These are phyloP conservation scores for Andrena marginata DNA, from an alignment of 2,888 invertebrate genomes.

Conservation along the genomic window DNA sequence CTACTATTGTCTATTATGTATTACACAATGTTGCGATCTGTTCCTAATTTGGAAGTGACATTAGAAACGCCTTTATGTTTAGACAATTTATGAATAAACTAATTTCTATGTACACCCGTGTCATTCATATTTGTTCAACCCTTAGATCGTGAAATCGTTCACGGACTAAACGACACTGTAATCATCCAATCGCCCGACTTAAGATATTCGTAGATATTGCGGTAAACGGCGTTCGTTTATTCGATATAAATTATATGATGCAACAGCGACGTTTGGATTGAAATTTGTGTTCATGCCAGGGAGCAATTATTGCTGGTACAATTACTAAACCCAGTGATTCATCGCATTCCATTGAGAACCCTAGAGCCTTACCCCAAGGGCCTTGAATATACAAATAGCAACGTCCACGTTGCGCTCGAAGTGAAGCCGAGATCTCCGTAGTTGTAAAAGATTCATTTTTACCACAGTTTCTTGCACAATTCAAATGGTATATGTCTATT, in stretches of 20 bases:
- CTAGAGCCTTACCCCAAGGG: too few relatives aligned
- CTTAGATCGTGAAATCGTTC: not conserved
- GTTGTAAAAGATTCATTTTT: not conserved
- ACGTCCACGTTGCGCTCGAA: too few relatives aligned
- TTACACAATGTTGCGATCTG: constrained; percentile 1
- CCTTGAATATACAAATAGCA: too few relatives aligned
- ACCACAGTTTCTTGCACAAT: not conserved
- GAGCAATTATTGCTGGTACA: not conserved
- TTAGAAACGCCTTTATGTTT: constrained; percentile 4
- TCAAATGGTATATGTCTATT: not conserved
- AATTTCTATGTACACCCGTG: constrained; percentile 4
- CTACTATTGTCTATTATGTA: not conserved
- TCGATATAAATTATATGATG: not conserved
- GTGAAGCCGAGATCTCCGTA: not conserved
- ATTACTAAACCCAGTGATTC: not conserved
- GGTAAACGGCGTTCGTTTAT: not conserved
- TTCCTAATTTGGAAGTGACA: not conserved
- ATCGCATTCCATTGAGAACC: not conserved
- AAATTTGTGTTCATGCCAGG: not conserved
- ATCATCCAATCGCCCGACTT: constrained; percentile 6
- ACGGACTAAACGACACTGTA: constrained; percentile 8
- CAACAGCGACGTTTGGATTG: not conserved
- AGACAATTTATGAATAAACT: constrained; percentile 45
- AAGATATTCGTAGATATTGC: not conserved
- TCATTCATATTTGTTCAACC: constrained; percentile 7